Evolutionary conservation across 2,113 vertebrate species (phyloP), one percentile per base, ranked within the genome.

Genomic region (Hyperopisus bebe): DNA sequence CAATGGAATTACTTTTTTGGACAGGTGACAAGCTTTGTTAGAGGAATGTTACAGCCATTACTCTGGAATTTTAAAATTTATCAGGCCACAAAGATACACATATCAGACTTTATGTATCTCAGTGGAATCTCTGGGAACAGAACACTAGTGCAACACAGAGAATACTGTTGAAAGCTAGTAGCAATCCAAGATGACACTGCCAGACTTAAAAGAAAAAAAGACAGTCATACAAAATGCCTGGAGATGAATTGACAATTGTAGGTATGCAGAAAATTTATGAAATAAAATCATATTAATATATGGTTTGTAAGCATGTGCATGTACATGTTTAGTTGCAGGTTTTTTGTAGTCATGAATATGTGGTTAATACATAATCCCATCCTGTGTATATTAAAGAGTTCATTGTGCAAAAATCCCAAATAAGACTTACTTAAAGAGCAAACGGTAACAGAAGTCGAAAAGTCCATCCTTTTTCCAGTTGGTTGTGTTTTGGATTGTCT

Each of bases 401-500:
- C 5, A 48, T 13, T 82, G 47, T 42, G 46, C 17, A 35, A 87
- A n/a, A 87, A 87, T 55, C 82, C 44, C 82, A 53, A 89, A 55
- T 35, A 88, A 53, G 31, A 88, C 93, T 91, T 94, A 98, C 98
- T 95, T 96, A 93, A 98, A 96, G 84, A 98, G 95, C 5, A 94
- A 90, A 24, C 94, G 93, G 91, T 97, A 98, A 90, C 95, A 96
- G 87, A 98, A 93, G 44, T 94, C 93, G 7, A 98, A 96, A 35
- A 98, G 95, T 0, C 95, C 96, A 0, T 94, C 95, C 66, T 95
- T 91, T 2, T 53, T 95, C 98, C 98, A 98, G 47, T 90, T 91
- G 0, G 89, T 46, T 11, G 80, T 77, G 0, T 15, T 55, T 0
- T 90, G 91, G 0, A 15, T 0, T 8, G 87, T 85, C 48, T 94